A percentile compares a stretch with the other conserved stretches of the same genome.
Conservation (phyloP, 2,113 vertebrate species). For the Strigops habroptila region DNA sequence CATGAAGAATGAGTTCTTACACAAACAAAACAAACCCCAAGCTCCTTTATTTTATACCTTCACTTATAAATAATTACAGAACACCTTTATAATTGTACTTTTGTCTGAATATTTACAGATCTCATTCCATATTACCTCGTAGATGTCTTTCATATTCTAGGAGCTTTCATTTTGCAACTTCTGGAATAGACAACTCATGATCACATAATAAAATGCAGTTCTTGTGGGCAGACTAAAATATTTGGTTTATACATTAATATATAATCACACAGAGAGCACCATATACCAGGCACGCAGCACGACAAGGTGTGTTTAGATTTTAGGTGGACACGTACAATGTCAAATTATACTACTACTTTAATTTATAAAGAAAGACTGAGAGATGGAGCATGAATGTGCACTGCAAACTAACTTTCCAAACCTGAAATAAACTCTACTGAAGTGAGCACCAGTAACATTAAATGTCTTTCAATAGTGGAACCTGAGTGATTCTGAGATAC, state of each 20-base stretch:
- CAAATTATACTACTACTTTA: not conserved
- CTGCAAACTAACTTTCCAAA: not conserved
- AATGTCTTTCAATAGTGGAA: not conserved
- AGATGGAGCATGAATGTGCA: not conserved
- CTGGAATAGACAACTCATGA: not conserved
- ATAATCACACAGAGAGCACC: not conserved
- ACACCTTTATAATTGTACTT: not conserved
- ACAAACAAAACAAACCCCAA: not conserved
- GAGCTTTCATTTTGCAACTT: not conserved
- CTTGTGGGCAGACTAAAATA: not conserved
- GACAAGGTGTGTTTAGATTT: not conserved
- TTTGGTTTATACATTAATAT: not conserved
- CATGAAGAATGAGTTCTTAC: not conserved
- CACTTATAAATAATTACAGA: not conserved
- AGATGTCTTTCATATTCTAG: not conserved
- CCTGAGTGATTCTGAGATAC: not conserved
- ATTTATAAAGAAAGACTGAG: not conserved
- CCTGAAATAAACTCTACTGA: not conserved
- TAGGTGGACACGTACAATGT: not conserved
- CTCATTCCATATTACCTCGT: not conserved
- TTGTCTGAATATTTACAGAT: not conserved
- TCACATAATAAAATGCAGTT: not conserved
- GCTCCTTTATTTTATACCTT: not conserved
- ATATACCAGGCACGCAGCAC: not conserved
- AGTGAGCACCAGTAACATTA: not conserved